phyloP scores from a whole-genome alignment of 2,113 vertebrate genomes.

The Cephalophus harveyi region DNA sequence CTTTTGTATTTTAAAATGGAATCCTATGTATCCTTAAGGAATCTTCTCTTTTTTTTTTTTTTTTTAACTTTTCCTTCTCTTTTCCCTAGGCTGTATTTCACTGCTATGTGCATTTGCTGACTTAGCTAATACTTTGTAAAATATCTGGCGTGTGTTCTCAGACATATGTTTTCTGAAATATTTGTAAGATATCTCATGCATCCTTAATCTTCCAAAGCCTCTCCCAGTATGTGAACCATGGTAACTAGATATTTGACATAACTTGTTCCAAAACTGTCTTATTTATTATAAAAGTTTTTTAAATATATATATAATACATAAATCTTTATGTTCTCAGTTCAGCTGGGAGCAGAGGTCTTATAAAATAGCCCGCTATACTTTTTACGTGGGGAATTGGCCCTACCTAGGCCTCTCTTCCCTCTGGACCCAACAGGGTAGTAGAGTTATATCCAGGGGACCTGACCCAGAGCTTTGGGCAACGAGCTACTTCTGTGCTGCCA shows the following conservation, averaged over 20 bases:
- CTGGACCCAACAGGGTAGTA: neutral
- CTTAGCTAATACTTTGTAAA: constrained; percentile 53
- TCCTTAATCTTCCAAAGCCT: constrained; percentile 43
- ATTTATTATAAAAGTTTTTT: constrained; percentile 38
- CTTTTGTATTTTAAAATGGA: neutral
- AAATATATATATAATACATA: neutral
- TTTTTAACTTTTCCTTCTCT: neutral
- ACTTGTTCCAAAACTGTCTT: constrained; percentile 37
- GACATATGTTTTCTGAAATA: constrained; percentile 48
- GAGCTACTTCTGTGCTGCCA: neutral
- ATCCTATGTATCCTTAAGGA: neutral
- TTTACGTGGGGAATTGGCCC: neutral
- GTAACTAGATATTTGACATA: constrained; percentile 51
- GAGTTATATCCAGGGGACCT: neutral
- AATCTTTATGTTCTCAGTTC: neutral
- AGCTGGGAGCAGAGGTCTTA: neutral
- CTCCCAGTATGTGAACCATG: constrained; percentile 18
- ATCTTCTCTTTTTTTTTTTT: neutral
- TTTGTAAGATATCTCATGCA: constrained; percentile 44
- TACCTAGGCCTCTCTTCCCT: neutral
- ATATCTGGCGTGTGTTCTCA: constrained; percentile 30
- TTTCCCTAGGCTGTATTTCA: neutral
- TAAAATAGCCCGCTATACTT: neutral
- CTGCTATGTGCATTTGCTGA: constrained; percentile 49
- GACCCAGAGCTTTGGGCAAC: neutral